Evolutionary conservation across 2,113 vertebrate genomes (phyloP), one percentile per base, ranked within the genome.

Genomic region (Nettapus auritus): DNA sequence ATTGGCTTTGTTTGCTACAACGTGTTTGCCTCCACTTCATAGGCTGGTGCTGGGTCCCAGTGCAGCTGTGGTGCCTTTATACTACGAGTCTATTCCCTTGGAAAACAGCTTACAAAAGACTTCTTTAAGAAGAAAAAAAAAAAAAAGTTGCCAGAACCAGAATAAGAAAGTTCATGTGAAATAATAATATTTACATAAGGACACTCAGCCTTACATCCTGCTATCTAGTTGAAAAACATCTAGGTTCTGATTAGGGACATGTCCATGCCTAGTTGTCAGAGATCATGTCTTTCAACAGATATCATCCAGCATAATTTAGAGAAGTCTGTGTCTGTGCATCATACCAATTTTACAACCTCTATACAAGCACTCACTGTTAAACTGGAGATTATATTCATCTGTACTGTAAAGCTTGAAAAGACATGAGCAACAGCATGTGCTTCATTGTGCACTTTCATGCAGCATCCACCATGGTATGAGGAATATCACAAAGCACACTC

Each of bases 351-450:
- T 74, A 57, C 28, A 83, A 12, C 7, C 21, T 66, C 50, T 74
- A 20, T 31, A 25, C 20, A 38, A 40, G 4, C 8, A 55, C n/a
- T 81, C 11, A 5, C 33, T 59, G 28, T 55, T 22, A 28, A 77
- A 42, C 26, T 33, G 34, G 7, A 55, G 46, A 38, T 86, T 42
- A 20, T 57, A 48, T 53, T 28, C 8, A 56, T 40, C 17, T 62
- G 9, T 48, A 40, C 52, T 33, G 34, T 9, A 50, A 42, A 80
- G 7, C 11, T 53, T 25, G 46, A 80, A 88, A 53, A 19, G 2
- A 8, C 7, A 6, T 36, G 19, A 52, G 8, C 11, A 8, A 1
- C 1, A 2, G 11, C 16, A 55, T 18, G 7, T 3, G 28, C 2
- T 44, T 66, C 55, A 13, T 4, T 29, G 29, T 29, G 9, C 0